A percentile compares a stretch with the other conserved stretches of the same genome.
These are phyloP conservation scores for Mesochorus sp. DNA, from an alignment of 2,888 invertebrate species.

Conservation along the genomic window DNA sequence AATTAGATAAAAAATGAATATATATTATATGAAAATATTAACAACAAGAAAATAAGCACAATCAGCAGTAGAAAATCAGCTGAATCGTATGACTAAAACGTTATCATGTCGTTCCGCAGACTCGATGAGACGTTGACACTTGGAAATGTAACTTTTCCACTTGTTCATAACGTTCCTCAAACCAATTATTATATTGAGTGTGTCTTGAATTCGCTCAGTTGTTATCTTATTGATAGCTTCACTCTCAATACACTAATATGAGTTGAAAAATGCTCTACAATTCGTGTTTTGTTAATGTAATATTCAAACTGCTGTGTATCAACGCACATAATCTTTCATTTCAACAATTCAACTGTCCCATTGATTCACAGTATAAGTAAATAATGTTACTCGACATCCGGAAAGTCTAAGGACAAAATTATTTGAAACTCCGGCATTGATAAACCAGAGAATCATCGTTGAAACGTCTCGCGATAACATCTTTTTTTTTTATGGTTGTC, in stretches of 20 bases:
- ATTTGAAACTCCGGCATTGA: background rate
- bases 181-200: background rate
- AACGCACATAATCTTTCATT: too few species aligned
- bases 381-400: background rate
- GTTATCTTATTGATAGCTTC: background rate
- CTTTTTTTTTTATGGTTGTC: constrained; percentile 35
- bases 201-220: background rate
- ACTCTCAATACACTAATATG: too few species aligned
- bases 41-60: background rate
- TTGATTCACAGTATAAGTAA: background rate
- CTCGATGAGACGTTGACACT: too few species aligned
- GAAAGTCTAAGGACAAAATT: too few species aligned
- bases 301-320: constrained; percentile 1
- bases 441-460: background rate
- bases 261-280: background rate
- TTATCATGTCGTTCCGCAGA: too few species aligned
- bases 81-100: too few species aligned
- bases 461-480: constrained; percentile 33
- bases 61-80: too few species aligned
- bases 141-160: too few species aligned
- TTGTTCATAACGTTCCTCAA: background rate
- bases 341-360: too few species aligned
- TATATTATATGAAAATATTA: too few species aligned
- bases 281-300: background rate
- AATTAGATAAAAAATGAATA: too few species aligned